Base-by-base conservation (phyloP, 1,140 invertebrate genomes). In the Papilio aristodemus region DNA sequence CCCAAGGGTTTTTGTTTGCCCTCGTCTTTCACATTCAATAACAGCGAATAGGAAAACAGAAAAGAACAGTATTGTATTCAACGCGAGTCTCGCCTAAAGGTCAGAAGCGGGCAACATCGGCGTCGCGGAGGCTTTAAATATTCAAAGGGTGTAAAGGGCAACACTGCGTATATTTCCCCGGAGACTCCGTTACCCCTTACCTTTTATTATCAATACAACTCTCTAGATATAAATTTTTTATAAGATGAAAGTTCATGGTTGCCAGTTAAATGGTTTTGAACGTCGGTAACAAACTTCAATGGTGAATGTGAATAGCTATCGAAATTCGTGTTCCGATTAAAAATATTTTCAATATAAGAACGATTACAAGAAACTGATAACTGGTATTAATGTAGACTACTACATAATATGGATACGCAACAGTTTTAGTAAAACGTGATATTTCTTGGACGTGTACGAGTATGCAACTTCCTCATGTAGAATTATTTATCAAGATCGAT, bases 131-230 rank as follows among this genome's bases (percentile, higher is more conserved):
- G 73, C 76, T 85, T 89, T 86, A 89, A 90, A 89, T 89, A 89
- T 90, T 88, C 81, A 90, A 83, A 80, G 85, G 83, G 86, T 88
- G 82, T 88, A 90, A 90, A 90, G 88, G 88, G 86, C 86, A 90
- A 81, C 79, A 79, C 70, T 74, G 75, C 67, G 72, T 72, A 78
- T 86, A 90, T 89, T 90, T 90, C 86, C 88, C 88, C 80, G 70
- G 84, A 68, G 72, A 37, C 71, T 46, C 58, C 68, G 67, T 66
- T 78, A 75, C 74, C 77, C 79, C 76, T 74, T 70, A 64, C 39
- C 22, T 41, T 64, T 36, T 38, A 43, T 46, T 64, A 43, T 64
- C 62, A 64, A 64, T 64, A 64, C 39, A 63, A 59, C 27, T 50
- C 38, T 37, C 50, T 11, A 62, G 62, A 62, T 67, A 72, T 72